Base-by-base conservation (phyloP, 2,888 invertebrate species). In the Aporophyla nigra region DNA sequence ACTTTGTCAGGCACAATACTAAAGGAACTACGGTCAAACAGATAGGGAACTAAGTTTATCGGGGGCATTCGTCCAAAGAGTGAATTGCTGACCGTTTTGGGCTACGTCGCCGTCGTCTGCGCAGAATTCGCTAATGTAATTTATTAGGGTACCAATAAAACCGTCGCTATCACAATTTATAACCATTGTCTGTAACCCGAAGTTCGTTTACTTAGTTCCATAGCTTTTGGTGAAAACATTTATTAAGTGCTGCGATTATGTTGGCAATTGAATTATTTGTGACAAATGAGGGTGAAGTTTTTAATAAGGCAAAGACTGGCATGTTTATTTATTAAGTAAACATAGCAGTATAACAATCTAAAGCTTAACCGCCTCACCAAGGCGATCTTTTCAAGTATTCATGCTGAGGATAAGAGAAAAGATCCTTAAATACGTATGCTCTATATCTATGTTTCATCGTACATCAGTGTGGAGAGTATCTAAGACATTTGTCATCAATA, bases 141-240 rank as follows among this genome's bases (percentile, higher is more conserved):
- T 95, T 95, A 95, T 94, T 91, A 92, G 92, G 94, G 93, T 92
- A 78, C 92, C 93, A 93, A 94, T 95, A 94, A 95, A 95, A 93
- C 93, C 93, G 95, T 94, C 95, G 88, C 90, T 87, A 89, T 90
- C 84, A 89, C 91, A 91, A 95, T 95, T 95, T 95, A 94, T 93
- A 91, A 89, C 92, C 89, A 86, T 91, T 91, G 92, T 92, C 90
- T 91, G 88, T 88, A 84, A 85, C 84, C 83, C 82, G 68, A 77
- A 87, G 88, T 87, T 80, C 86, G 80, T 89, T 91, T 87, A 89
- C 88, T 89, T 88, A 84, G 83, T 85, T 83, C 78, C 80, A 82
- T 77, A 80, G 79, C 80, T 78, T 87, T 85, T 78, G 81, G 67
- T 82, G 84, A 82, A 85, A 88, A 88, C 74, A 81, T 82, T 84